Evolutionary conservation across 2,888 invertebrate genomes (phyloP), one percentile per base, ranked within the genome.

Genomic region (Andricus curvator): DNA sequence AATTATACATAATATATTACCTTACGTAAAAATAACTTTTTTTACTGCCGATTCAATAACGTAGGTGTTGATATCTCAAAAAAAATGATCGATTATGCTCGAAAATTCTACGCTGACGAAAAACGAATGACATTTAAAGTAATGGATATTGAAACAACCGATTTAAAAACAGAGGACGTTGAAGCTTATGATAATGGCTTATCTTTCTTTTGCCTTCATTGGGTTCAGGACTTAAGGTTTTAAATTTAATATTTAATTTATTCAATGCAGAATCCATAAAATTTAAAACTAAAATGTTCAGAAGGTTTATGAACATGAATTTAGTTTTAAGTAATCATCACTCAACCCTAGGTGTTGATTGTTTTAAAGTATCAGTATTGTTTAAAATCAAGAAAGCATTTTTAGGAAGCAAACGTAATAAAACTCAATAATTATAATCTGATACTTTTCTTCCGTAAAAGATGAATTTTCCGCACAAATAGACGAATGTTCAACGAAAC

Each of bases 151-250:
- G 70, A 70, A 51, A n/a, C 70, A 70, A 48, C 29, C 13, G 11
- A 70, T 33, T 70, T 70, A 1, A 29, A 48, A 8, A 4, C 0
- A 20, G 29, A 48, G 11, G 25, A 29, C 9, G 6, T 29, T 4
- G 70, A 51, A 70, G 13, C 17, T 51, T 70, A 51, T 25, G 70
- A 70, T 29, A 48, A 70, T 51, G n/a, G 70, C 2, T 33, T 70
- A 20, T 70, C 70, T 11, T 70, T 70, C 29, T 70, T 70, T 48
- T 70, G 70, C 20, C 29, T 70, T 20, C 48, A 70, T 17, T 70
- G 70, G 70, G 0, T 70, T 29, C 3, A 4, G 8, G 51, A 70
- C 13, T 4, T 29, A 2, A 70, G 51, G 70, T 70, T n/a, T 6
- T 13, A 20, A 9, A 66, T 60, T 60, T 1, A 22, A 11, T 60